phyloP scores from a whole-genome alignment of 2,888 invertebrate genomes.

The Cantharis nigra region DNA sequence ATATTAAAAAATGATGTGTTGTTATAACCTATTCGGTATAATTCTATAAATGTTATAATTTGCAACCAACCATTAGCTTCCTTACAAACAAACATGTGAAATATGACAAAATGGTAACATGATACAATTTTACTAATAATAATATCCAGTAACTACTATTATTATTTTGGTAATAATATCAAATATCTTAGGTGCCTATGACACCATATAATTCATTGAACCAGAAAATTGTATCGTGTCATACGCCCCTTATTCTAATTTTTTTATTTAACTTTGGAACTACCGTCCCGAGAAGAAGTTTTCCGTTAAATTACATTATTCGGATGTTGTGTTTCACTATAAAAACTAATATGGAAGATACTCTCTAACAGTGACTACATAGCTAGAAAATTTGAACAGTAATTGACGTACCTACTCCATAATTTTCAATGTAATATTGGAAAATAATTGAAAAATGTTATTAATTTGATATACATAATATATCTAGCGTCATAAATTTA shows the following conservation, averaged over 20 bases:
- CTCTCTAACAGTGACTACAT: not conserved
- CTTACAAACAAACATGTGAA: not conserved
- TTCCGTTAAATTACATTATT: not conserved
- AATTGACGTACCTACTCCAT: too few species aligned
- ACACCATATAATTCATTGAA: too few species aligned
- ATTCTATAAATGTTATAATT: not conserved
- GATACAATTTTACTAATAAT: not conserved
- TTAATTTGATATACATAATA: not conserved
- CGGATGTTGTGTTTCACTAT: not conserved
- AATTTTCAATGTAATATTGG: not conserved
- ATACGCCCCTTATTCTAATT: too few species aligned
- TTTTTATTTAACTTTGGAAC: too few species aligned
- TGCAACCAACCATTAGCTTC: not conserved
- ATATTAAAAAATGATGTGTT: not conserved
- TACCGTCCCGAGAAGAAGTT: not conserved
- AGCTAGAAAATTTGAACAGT: not conserved
- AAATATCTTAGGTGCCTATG: too few species aligned
- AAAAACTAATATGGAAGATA: not conserved
- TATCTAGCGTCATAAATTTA: not conserved
- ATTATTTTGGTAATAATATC: not conserved
- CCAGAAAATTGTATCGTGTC: too few species aligned
- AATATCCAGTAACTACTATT: too few species aligned
- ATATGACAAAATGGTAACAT: not conserved
- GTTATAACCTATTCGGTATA: not conserved
- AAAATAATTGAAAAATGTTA: not conserved